Conservation (phyloP, 2,888 invertebrate species). For the Parnassius glacialis region DNA sequence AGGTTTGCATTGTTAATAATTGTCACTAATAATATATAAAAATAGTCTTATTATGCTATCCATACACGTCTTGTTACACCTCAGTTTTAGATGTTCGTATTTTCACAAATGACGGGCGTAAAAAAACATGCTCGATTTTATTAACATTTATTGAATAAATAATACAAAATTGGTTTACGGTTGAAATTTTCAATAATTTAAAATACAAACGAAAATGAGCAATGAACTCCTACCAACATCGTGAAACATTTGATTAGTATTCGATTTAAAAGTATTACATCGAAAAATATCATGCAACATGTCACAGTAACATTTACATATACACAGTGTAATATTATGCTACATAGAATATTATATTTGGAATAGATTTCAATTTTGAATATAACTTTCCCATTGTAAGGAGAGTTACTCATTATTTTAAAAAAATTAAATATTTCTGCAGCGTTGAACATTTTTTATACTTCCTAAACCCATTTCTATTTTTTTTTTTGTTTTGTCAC, state of each 20-base stretch:
- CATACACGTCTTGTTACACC: too few species aligned
- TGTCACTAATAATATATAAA: too few species aligned
- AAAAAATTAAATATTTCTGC: too few species aligned
- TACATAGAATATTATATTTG: neutral
- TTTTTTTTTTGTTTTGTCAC: too few species aligned
- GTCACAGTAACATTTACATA: neutral
- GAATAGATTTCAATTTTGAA: neutral
- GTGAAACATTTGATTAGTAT: neutral
- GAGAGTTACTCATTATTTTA: too few species aligned
- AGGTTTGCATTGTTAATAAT: too few species aligned
- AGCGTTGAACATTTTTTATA: too few species aligned
- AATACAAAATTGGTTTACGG: constrained; percentile 75
- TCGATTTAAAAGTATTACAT: neutral
- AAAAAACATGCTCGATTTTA: constrained; percentile 63
- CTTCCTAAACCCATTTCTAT: too few species aligned
- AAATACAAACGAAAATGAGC: constrained; percentile 70
- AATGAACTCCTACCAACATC: constrained; percentile 51
- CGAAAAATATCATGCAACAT: neutral
- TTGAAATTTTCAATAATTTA: constrained; percentile 63
- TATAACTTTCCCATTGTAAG: neutral
- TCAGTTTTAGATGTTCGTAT: too few species aligned
- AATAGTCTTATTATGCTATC: too few species aligned
- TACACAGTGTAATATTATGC: neutral
- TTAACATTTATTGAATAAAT: constrained; percentile 81
- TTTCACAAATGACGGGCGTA: neutral